Base-by-base conservation (phyloP, 2,888 invertebrate species). In the Erebia ligea region DNA sequence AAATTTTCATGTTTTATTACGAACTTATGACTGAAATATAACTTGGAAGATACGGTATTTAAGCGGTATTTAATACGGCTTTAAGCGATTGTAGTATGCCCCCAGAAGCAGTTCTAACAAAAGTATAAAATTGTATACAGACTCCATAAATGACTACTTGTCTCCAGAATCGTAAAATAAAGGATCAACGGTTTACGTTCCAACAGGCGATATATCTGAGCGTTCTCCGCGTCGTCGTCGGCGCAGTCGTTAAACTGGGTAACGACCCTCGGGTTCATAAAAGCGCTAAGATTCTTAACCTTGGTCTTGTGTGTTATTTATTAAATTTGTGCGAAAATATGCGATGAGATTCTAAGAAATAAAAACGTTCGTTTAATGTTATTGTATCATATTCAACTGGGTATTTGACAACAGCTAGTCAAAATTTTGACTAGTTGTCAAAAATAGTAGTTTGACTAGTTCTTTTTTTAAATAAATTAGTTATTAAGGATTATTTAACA, bases 151-250 rank as follows among this genome's bases (percentile, higher is more conserved):
- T 59, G 63, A 59, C 52, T n/a, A 57, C 63, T 50, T 67, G 71
- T 69, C 69, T 52, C 66, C 52, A 9, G 56, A 54, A 56, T 67
- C 67, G 56, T 72, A 69, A 73, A 72, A 68, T 72, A 65, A 63
- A 72, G 72, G 67, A 56, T 66, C 66, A 66, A 45, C 42, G 56
- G 56, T 42, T 66, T 57, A 57, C 45, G 15, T 56, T 66, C 45
- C 40, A 34, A 85, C 81, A 76, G 75, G 79, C 79, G 76, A 82
- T 86, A 85, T 82, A 82, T 79, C 83, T 84, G 83, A 86, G 82
- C 83, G 85, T 69, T 78, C 73, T 73, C 81, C 75, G 71, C 76
- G 74, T 76, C 78, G 77, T 75, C 76, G 78, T 40, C 54, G 45
- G 76, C 77, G 77, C 75, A 75, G 75, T 72, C 81, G 80, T 83